A percentile compares a stretch with the other conserved stretches of the same genome.
Evolutionary conservation across 2,113 vertebrate genomes (phyloP).

Genomic region (Corythornis madagascariensis): DNA sequence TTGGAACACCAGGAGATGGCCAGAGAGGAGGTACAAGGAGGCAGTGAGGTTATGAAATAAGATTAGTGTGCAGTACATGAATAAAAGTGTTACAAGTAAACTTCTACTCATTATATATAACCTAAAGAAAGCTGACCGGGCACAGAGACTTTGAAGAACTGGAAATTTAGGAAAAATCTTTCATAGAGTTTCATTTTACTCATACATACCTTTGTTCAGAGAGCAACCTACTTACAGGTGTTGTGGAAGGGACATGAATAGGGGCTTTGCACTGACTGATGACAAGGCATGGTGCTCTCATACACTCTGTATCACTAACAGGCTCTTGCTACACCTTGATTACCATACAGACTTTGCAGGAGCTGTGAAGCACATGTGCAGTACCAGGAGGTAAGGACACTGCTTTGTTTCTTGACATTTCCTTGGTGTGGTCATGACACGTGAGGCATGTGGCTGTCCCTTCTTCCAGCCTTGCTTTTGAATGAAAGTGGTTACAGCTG

Average conservation of each 20-base stretch:
- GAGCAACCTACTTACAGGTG: neutral
- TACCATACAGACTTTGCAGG: neutral
- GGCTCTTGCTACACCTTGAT: neutral
- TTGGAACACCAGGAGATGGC: neutral
- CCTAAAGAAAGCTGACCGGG: neutral
- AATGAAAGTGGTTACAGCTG: neutral
- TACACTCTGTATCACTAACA: neutral
- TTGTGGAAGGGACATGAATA: neutral
- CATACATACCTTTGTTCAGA: neutral
- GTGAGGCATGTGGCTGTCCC: fast-evolving
- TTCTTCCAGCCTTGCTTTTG: neutral
- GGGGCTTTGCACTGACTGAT: neutral
- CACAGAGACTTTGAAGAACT: neutral
- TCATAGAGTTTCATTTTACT: neutral
- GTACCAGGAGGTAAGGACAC: neutral
- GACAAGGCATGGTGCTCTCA: neutral
- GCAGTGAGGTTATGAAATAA: neutral
- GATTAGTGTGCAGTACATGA: neutral
- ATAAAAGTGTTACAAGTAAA: neutral
- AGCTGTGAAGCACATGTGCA: neutral
- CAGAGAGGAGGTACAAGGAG: neutral
- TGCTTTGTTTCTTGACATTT: neutral
- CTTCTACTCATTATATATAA: neutral
- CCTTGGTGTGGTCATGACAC: neutral
- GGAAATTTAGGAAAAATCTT: neutral